Evolutionary conservation across 1,140 invertebrate species (phyloP).

Genomic region (Heliothis virescens): DNA sequence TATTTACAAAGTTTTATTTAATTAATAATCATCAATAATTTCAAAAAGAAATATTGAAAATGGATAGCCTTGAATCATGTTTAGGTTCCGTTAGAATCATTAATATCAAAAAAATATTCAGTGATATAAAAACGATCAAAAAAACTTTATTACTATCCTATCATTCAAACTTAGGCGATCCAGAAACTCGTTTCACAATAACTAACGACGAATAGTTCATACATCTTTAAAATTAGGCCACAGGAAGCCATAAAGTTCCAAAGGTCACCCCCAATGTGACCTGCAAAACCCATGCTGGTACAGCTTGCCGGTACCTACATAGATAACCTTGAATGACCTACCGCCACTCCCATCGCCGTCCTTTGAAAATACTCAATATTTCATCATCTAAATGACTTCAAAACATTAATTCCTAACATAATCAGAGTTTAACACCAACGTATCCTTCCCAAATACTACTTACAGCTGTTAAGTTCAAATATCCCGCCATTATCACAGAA

Average conservation of each 20-base stretch:
- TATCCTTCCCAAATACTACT: constrained; percentile 50
- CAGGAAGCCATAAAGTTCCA: constrained; percentile 50
- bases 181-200: no score
- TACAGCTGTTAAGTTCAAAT: constrained; percentile 69
- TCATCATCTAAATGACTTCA: constrained; percentile 11
- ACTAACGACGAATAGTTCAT: not conserved
- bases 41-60: no score
- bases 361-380: constrained; percentile 35
- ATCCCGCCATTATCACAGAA: constrained; percentile 67
- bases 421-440: not conserved
- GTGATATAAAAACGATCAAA: no score
- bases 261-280: constrained; percentile 82
- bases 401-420: constrained; percentile 8
- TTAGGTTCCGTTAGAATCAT: no score
- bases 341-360: constrained; percentile 40
- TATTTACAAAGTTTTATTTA: no score
- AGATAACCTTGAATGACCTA: constrained; percentile 84
- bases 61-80: no score
- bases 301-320: constrained; percentile 78
- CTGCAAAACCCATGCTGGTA: constrained; percentile 71
- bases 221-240: not conserved
- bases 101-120: no score
- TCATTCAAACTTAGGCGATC: no score
- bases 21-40: no score
- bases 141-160: no score